Conservation (phyloP, 1,140 invertebrate genomes). For the Saccostrea echinata region DNA sequence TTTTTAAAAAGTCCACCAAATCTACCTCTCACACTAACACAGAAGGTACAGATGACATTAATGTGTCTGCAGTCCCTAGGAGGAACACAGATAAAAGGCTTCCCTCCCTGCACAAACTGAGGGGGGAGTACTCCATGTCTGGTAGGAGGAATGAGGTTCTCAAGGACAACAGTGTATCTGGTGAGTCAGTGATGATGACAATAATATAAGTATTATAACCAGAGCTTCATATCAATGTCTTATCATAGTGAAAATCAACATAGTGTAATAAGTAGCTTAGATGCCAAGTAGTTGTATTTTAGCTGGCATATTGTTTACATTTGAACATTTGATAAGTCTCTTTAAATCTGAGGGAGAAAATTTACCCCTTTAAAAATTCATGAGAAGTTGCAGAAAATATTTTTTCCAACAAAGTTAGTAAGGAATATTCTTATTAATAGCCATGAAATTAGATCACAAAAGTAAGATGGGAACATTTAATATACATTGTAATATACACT, state of each 20-base stretch:
- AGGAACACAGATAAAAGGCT: neutral
- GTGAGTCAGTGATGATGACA: neutral
- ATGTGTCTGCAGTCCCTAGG: neutral
- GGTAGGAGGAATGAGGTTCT: conserved; percentile 55
- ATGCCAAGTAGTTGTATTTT: neutral
- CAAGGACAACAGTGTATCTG: neutral
- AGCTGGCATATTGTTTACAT: too few species aligned
- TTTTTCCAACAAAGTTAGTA: too few species aligned
- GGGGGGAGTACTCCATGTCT: conserved; percentile 65
- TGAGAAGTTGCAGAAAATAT: too few species aligned
- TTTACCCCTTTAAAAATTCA: too few species aligned
- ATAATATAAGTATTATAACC: too few species aligned
- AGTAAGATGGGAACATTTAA: too few species aligned
- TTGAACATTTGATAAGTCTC: too few species aligned
- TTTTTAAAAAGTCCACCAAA: conserved; percentile 51
- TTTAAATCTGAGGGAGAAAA: too few species aligned
- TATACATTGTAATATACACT: too few species aligned
- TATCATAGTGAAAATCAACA: neutral
- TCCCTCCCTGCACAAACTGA: conserved; percentile 49
- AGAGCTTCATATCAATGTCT: neutral
- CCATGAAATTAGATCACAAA: too few species aligned
- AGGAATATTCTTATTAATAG: too few species aligned
- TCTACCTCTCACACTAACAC: neutral
- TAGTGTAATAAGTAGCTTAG: neutral
- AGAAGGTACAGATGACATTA: neutral